Evolutionary conservation across 1,140 invertebrate species (phyloP), one percentile per base, ranked within the genome.

Genomic region (Trichonephila inaurata): DNA sequence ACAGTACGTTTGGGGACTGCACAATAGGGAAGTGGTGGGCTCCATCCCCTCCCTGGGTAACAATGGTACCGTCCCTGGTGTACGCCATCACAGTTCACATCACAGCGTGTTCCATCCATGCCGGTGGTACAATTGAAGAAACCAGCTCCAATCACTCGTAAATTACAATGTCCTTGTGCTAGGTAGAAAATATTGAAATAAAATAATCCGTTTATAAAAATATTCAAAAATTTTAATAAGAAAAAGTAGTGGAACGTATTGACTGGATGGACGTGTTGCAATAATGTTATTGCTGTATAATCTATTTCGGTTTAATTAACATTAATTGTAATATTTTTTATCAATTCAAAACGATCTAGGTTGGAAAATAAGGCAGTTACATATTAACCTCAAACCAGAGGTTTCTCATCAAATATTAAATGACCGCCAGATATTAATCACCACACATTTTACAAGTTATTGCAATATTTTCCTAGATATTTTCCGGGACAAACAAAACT

Each of bases 101-200:
- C 89, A n/a, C 89, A 91, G 14, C 18, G 69, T 21, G 89, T 91
- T 44, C 89, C 89, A 21, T 91, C 89, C 72, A 82, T 81, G 12
- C 72, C 72, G 14, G 61, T 77, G 5, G 69, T 81, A 51, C 89
- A 91, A 10, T 91, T 91, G 24, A 21, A 91, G 19, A 12, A 19
- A n/a, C 66, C 60, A 6, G 69, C 69, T 58, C 69, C 69, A 16
- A 1, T 33, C 0, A 81, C 33, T 40, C 10, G 16, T 14, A 81
- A 51, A n/a, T 24, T 58, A 12, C 88, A 88, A 24, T 64, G 40
- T 3, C 61, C 86, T 58, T 28, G 61, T 10, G 86, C 86, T 88
- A 62, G 21, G 40, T 10, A 60, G n/a, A 61, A 61, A 14, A 85
- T 60, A 19, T 77, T 18, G 10, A 69, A 69, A 24, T 12, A 3